Conservation (phyloP, 2,797 vertebrate genomes). For the Lepidocolaptes lacrymiger region DNA sequence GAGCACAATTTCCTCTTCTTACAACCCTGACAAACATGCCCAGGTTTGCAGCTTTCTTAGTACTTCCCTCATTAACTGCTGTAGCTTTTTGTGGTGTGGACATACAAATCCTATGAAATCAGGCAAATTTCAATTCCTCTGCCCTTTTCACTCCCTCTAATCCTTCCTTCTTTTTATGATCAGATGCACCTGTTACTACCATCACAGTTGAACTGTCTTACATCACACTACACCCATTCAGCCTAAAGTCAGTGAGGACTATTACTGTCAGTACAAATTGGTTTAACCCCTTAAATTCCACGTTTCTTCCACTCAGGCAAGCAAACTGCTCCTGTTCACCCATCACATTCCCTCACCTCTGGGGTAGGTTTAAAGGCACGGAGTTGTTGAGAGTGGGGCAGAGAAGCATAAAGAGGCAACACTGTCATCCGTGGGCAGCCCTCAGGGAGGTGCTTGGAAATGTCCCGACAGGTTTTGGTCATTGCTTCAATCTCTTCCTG, state of each 20-base stretch:
- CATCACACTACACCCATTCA: not conserved
- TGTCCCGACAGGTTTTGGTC: constrained; percentile 92
- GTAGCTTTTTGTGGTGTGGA: not conserved
- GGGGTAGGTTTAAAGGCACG: constrained; percentile 90
- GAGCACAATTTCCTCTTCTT: not conserved
- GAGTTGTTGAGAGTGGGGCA: constrained; percentile 91
- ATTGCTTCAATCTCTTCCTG: constrained; percentile 98
- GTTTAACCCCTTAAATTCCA: not conserved
- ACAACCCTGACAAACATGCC: not conserved
- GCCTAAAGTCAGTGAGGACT: not conserved
- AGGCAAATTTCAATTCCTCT: not conserved
- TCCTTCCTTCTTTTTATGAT: not conserved
- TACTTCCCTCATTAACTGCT: not conserved
- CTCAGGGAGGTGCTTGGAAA: constrained; percentile 90
- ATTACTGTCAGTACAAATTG: not conserved
- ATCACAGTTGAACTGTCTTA: not conserved
- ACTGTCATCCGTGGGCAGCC: constrained; percentile 85
- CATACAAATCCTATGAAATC: not conserved
- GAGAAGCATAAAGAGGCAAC: constrained; percentile 91
- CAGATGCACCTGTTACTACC: not conserved
- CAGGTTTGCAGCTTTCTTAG: not conserved
- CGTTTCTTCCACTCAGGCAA: not conserved
- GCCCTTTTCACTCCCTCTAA: not conserved
- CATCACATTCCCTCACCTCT: constrained; percentile 78
- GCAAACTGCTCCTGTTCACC: not conserved